Conservation (phyloP, 2,113 vertebrate species). For the Macheiramphus alcinus region DNA sequence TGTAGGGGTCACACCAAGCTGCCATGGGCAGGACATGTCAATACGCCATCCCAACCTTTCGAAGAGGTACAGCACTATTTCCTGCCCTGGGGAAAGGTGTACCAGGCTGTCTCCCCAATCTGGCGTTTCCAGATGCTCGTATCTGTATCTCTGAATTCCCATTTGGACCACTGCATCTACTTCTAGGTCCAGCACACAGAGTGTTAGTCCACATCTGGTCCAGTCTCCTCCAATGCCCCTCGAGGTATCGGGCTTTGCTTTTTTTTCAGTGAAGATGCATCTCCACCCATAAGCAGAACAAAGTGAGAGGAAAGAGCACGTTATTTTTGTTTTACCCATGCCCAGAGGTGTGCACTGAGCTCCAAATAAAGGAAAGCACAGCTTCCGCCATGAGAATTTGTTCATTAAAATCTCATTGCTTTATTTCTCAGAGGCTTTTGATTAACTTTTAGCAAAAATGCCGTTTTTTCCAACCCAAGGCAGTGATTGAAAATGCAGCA, state of each 20-base stretch:
- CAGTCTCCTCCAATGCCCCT: neutral
- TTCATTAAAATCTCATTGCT: slow-evolving; percentile 55
- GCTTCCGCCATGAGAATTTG: slow-evolving; percentile 22
- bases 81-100: neutral
- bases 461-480: neutral
- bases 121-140: neutral
- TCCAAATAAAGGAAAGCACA: slow-evolving; percentile 9
- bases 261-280: neutral
- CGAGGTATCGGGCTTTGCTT: neutral
- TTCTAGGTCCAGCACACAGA: neutral
- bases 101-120: neutral
- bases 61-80: neutral
- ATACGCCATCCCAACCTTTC: neutral
- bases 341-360: neutral
- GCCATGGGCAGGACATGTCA: neutral
- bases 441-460: slow-evolving; percentile 36
- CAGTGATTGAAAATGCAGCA: neutral
- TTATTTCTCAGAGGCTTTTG: slow-evolving; percentile 53
- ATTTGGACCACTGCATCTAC: neutral
- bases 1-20: neutral
- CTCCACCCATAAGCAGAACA: neutral
- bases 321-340: slow-evolving; percentile 9
- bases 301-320: neutral
- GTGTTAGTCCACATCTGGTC: neutral
- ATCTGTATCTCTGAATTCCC: neutral